Evolutionary conservation across 2,888 invertebrate genomes (phyloP).

Genomic region (Cistogaster globosa): DNA sequence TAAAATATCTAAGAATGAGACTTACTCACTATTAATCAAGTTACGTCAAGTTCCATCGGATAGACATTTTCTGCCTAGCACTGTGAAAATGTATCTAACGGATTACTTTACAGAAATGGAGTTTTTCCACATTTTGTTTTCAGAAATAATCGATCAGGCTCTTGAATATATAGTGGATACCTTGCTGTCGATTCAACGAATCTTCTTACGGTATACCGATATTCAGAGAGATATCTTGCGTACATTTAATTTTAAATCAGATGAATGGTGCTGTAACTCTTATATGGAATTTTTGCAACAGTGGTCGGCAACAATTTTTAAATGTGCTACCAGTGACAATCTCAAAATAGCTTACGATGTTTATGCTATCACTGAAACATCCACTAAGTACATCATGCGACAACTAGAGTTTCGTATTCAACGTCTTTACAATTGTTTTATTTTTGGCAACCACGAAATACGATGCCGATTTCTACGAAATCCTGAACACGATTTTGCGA

Average conservation of each 20-base stretch:
- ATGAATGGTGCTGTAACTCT: constrained; percentile 75
- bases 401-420: constrained; percentile 80
- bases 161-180: constrained; percentile 77
- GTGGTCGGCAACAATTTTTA: constrained; percentile 77
- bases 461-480: constrained; percentile 78
- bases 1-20: constrained; percentile 77
- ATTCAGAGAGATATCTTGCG: constrained; percentile 75
- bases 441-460: constrained; percentile 75
- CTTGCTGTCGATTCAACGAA: constrained; percentile 73
- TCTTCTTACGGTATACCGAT: constrained; percentile 76
- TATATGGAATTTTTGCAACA: constrained; percentile 78
- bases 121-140: constrained; percentile 78
- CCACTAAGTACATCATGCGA: constrained; percentile 77
- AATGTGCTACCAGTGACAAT: constrained; percentile 75
- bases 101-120: constrained; percentile 81
- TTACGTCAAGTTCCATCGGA: constrained; percentile 77
- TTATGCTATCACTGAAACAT: constrained; percentile 78
- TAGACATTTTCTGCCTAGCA: constrained; percentile 72
- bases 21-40: constrained; percentile 75
- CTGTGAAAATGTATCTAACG: constrained; percentile 75
- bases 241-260: constrained; percentile 73
- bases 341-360: constrained; percentile 77
- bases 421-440: constrained; percentile 78
- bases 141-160: constrained; percentile 78
- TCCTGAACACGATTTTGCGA: constrained; percentile 78